These are phyloP conservation scores for Mantis religiosa DNA, from an alignment of 2,888 invertebrate genomes.

Conservation along the genomic window DNA sequence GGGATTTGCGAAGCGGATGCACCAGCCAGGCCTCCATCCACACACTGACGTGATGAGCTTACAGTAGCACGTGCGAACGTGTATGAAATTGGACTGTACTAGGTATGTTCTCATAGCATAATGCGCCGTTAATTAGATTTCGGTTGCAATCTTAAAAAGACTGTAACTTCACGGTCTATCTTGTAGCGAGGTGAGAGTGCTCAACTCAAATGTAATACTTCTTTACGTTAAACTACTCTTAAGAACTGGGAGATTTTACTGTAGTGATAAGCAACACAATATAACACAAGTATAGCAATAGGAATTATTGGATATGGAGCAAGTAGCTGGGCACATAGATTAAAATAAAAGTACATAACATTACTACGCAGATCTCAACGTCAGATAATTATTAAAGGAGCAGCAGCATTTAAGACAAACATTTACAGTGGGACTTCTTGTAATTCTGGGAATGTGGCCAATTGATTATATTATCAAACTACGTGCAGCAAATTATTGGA, in stretches of 20 bases:
- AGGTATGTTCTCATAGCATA: not conserved
- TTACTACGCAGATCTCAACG: too few relatives aligned
- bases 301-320: too few relatives aligned
- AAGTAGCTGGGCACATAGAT: too few relatives aligned
- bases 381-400: too few relatives aligned
- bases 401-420: too few relatives aligned
- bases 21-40: not conserved
- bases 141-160: not conserved
- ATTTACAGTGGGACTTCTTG: too few relatives aligned
- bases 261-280: not conserved
- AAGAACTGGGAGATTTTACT: not conserved
- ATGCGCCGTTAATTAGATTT: not conserved
- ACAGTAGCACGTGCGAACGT: not conserved
- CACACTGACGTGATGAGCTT: not conserved
- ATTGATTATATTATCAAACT: too few relatives aligned
- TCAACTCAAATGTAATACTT: not conserved
- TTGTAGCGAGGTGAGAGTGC: not conserved
- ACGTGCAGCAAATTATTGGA: too few relatives aligned
- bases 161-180: too few relatives aligned
- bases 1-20: not conserved
- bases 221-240: not conserved
- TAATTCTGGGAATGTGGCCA: too few relatives aligned
- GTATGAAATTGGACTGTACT: not conserved
- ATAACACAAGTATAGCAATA: too few relatives aligned
- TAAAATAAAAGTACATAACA: too few relatives aligned